Base-by-base conservation (phyloP, 2,888 invertebrate genomes). In the Coelopa pilipes region DNA sequence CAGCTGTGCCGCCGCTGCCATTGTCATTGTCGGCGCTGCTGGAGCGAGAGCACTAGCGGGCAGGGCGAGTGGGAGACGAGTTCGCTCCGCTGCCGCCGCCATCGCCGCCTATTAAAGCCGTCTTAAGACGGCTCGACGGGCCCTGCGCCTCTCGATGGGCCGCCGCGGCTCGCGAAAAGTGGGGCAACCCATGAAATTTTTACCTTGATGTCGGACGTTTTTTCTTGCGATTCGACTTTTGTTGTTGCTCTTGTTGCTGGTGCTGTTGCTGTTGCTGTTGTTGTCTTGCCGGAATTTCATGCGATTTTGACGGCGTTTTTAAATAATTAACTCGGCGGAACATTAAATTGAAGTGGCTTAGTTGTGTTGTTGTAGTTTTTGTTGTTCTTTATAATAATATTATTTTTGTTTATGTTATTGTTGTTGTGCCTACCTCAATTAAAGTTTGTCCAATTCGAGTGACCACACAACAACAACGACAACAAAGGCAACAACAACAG, bases 341-440 rank as follows among this genome's bases (percentile, higher is more conserved):
- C n/a, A 57, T 57, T 57, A 57, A 57, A 21, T 57, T 57, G 57
- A 57, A n/a, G 17, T 57, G 17, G n/a, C 57, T 19, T 57, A 11
- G 57, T 34, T 34, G 45, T 50, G 21, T 15, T 67, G 67, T 53
- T 67, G 67, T 53, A 53, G 34, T 34, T 67, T 10, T 21, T 15
- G 34, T n/a, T 53, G 13, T 53, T 13, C 5, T 11, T 53, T 53
- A n/a, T 53, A 53, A 53, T 15, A 9, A 7, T 15, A 53, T 53
- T 53, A 53, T 53, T 53, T 53, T 53, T 53, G 53, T 53, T 34
- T 53, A n/a, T n/a, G n/a, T 13, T 53, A 7, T 53, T 53, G 34
- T 55, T 15, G 53, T 53, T 67, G 60, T 60, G 70, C 59, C 70
- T 70, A 70, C 70, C 70, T 70, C 70, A 70, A 70, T 70, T 60